Evolutionary conservation across 1,140 invertebrate species (phyloP).

Genomic region (Monomorium pharaonis): DNA sequence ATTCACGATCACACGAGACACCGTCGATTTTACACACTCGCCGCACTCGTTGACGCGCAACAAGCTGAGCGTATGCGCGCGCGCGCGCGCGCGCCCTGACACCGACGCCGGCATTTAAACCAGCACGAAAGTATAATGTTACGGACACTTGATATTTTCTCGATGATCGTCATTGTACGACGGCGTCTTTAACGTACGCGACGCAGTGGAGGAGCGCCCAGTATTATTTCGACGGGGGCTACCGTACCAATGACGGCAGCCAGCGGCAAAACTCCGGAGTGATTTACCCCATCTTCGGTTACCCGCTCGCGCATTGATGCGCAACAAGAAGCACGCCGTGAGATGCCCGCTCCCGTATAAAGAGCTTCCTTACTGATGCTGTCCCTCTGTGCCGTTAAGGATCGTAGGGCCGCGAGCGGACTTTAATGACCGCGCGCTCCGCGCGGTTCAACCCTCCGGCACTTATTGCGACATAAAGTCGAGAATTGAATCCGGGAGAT

Average conservation of each 20-base stretch:
- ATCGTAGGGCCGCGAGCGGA: not conserved
- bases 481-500: not conserved
- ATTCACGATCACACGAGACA: conserved; percentile 30
- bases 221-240: conserved; percentile 67
- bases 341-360: conserved; percentile 35
- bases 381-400: not conserved
- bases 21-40: not conserved
- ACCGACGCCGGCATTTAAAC: conserved; percentile 78
- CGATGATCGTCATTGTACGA: conserved; percentile 82
- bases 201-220: conserved; percentile 36
- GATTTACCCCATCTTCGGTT: conserved; percentile 81
- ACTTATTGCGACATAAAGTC: conserved; percentile 22
- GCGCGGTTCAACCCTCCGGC: not conserved
- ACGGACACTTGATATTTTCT: conserved; percentile 84
- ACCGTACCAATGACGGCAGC: conserved; percentile 72
- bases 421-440: conserved; percentile 12
- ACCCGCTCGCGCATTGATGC: conserved; percentile 63
- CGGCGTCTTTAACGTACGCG: conserved; percentile 69
- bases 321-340: conserved; percentile 41
- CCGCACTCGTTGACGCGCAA: conserved; percentile 32
- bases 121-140: conserved; percentile 83
- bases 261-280: conserved; percentile 64
- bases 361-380: not conserved
- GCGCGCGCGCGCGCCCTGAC: conserved; percentile 15
- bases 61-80: conserved; percentile 30